Base-by-base conservation (phyloP, 1,140 invertebrate genomes). In the Pissodes strobi region DNA sequence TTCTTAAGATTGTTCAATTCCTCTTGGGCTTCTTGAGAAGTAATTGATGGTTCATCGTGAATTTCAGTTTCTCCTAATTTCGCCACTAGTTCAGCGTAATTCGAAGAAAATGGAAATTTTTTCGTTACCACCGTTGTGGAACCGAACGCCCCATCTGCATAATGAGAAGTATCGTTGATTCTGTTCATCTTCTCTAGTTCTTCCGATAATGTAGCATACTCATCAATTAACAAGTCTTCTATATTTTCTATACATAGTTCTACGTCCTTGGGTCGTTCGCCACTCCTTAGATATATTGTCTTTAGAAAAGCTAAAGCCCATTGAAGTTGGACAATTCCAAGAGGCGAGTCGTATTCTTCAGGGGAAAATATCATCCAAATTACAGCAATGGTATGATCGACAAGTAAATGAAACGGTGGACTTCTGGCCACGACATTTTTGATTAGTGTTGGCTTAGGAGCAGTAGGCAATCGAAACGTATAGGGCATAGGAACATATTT, bases 341-440 rank as follows among this genome's bases (percentile, higher is more conserved):
- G 22, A 2, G 64, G 68, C 13, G 57, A 66, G 30, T 62, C 56
- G 30, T 64, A 63, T 43, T 69, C 41, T 34, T 67, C 63, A 6
- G 52, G 23, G 18, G 69, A 69, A 66, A 74, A 78, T 12, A 78
- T 27, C 41, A 67, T 69, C 76, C 76, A 78, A 10, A 78, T 66
- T 6, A 78, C 75, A 1, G 75, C 75, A 22, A 78, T 68, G 1
- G 75, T 64, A 45, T 78, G 76, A 52, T 78, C 76, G 10, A 78
- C 55, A 38, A 73, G 64, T 13, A 78, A n/a, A 59, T 72, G 65
- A 55, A 75, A 75, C 0, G 75, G 74, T 5, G 75, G 75, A 62
- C 71, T 71, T 69, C 64, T 68, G 4, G 69, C 68, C 15, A 39
- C 63, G 0, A 72, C 51, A 48, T 70, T 70, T 38, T 65, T 53